These are phyloP conservation scores for Cosmia trapezina DNA, from an alignment of 2,888 invertebrate genomes.

Conservation along the genomic window DNA sequence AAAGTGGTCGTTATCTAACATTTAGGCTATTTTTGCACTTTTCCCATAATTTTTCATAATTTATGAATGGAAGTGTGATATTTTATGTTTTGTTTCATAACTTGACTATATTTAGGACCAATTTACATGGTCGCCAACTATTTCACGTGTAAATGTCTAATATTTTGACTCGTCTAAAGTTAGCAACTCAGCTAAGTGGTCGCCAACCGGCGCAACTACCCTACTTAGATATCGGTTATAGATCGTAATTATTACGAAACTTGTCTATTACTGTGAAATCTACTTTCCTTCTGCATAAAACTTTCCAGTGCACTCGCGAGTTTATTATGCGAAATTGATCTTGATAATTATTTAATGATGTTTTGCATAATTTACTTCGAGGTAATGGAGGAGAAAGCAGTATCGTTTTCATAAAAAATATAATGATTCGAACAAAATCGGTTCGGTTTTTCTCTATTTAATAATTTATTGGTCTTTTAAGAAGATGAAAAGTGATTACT, in stretches of 20 bases:
- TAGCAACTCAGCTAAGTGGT: no score
- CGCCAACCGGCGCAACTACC: no score
- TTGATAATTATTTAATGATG: slow-evolving; percentile 56
- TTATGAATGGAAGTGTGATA: no score
- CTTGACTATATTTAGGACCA: no score
- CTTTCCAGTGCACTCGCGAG: slow-evolving; percentile 73
- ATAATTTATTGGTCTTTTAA: slow-evolving; percentile 6
- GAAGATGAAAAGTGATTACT: not conserved
- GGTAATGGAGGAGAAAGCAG: slow-evolving; percentile 36
- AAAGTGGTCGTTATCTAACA: no score
- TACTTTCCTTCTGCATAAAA: slow-evolving; percentile 71
- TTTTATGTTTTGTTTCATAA: no score
- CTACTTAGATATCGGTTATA: not conserved
- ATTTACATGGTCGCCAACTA: no score
- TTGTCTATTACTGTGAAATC: slow-evolving; percentile 69
- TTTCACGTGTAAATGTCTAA: no score
- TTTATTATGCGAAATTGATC: slow-evolving; percentile 63
- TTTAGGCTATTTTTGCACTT: no score
- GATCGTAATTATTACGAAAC: slow-evolving; percentile 46
- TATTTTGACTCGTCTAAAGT: no score
- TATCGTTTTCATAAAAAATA: slow-evolving; percentile 6
- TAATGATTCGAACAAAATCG: not conserved
- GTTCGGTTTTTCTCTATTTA: not conserved
- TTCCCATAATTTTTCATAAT: no score
- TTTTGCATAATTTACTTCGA: slow-evolving; percentile 48